A percentile compares a stretch with the other conserved stretches of the same genome.
phyloP scores from a whole-genome alignment of 35 echinoderm and acorn worm genomes.

The Acanthaster planci region DNA sequence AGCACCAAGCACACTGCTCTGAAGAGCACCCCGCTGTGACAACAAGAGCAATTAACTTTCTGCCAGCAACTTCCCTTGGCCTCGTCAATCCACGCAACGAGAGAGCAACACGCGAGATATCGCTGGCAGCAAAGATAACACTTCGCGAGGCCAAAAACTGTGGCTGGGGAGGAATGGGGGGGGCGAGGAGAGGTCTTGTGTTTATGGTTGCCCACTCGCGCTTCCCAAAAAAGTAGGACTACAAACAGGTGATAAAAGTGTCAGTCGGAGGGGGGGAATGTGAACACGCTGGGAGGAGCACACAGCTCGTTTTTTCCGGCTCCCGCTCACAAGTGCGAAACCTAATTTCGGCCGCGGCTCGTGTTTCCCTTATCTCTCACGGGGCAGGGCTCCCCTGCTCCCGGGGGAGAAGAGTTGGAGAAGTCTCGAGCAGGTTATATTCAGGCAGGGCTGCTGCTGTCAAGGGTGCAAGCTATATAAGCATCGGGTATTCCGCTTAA shows the following conservation, averaged over 20 bases:
- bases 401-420: background rate
- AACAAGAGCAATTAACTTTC: constrained; percentile 2
- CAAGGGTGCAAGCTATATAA: no score
- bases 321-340: constrained; percentile 9
- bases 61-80: background rate
- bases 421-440: no score
- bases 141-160: background rate
- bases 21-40: background rate
- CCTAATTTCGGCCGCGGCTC: constrained; percentile 13
- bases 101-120: background rate
- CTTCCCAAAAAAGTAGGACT: background rate
- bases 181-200: background rate
- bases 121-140: constrained; percentile 1
- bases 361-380: constrained; percentile 13
- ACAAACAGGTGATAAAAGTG: constrained; percentile 12
- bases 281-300: background rate
- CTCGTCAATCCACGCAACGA: background rate
- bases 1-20: background rate
- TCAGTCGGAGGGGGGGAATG: background rate
- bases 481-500: no score
- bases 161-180: no score
- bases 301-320: background rate
- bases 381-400: background rate
- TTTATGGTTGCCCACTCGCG: background rate
- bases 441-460: no score